Percentiles rank a stretch among this genome's conserved stretches.
Evolutionary conservation across 2,113 vertebrate species (phyloP).

Genomic region (Phoxinus phoxinus): DNA sequence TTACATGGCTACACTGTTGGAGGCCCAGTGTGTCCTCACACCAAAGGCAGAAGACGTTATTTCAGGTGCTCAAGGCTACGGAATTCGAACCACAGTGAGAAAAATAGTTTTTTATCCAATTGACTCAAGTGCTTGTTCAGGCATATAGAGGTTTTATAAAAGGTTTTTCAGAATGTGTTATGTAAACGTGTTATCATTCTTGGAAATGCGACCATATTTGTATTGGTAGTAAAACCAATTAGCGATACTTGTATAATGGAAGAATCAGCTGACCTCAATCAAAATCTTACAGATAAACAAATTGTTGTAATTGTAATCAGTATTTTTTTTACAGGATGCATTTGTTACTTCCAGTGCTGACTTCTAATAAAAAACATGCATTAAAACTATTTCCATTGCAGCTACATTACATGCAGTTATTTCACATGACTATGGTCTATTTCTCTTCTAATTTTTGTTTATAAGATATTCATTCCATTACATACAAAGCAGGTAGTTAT

Average conservation of each 20-base stretch:
- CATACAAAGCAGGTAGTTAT: conserved; percentile 2
- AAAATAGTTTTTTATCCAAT: neutral
- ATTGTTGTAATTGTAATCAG: too few species aligned
- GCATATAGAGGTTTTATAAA: neutral
- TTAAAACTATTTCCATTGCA: neutral
- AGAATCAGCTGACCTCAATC: neutral
- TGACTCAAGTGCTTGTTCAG: conserved; percentile 28
- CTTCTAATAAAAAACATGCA: neutral
- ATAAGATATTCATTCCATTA: neutral
- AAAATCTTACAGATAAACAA: neutral
- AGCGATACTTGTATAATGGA: neutral
- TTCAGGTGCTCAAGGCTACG: conserved; percentile 29
- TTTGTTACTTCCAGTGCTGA: neutral
- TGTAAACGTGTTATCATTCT: neutral
- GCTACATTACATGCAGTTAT: neutral
- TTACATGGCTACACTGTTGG: conserved; percentile 40
- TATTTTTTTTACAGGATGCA: neutral
- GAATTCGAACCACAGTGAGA: neutral
- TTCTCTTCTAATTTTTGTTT: neutral
- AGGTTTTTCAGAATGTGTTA: neutral
- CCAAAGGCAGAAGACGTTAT: conserved; percentile 27
- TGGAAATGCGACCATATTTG: neutral
- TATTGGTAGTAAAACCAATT: neutral
- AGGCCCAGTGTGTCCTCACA: conserved; percentile 20
- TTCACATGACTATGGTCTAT: neutral